A percentile compares a stretch with the other conserved stretches of the same genome.
phyloP scores from a whole-genome alignment of 2,113 vertebrate genomes.

The Rana temporaria region DNA sequence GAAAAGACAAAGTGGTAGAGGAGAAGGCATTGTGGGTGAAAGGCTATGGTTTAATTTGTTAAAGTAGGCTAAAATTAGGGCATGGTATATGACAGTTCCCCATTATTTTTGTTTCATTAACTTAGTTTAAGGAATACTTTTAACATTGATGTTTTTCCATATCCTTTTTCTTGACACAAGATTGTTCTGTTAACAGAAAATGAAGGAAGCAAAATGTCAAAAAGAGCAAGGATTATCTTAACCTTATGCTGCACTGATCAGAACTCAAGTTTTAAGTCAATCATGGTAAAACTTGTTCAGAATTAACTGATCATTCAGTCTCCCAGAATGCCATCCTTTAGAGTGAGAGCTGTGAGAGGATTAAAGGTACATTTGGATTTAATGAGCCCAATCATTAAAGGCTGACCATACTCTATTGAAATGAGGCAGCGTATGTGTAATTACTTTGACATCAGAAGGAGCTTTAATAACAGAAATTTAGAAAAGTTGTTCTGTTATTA shows the following conservation, averaged over 20 bases:
- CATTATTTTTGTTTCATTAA: constrained; percentile 79
- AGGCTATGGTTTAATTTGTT: constrained; percentile 74
- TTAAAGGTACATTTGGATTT: constrained; percentile 65
- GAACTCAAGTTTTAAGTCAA: constrained; percentile 67
- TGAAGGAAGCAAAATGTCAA: constrained; percentile 72
- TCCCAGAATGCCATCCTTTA: constrained; percentile 70
- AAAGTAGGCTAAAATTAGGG: constrained; percentile 77
- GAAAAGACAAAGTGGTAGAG: constrained; percentile 69
- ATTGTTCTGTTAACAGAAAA: constrained; percentile 70
- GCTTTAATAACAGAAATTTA: constrained; percentile 61
- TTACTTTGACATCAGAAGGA: constrained; percentile 63
- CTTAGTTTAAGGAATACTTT: constrained; percentile 71
- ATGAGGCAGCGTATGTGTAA: constrained; percentile 52
- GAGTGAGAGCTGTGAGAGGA: constrained; percentile 65
- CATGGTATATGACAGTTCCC: constrained; percentile 69
- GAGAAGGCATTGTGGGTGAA: constrained; percentile 69
- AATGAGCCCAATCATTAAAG: constrained; percentile 66
- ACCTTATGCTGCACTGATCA: constrained; percentile 68
- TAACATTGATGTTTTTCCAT: constrained; percentile 67
- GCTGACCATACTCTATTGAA: constrained; percentile 61
- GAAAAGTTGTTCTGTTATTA: constrained; percentile 60
- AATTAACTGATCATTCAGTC: constrained; percentile 69
- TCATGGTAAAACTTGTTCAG: constrained; percentile 68
- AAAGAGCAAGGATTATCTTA: constrained; percentile 72
- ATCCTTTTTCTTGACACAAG: constrained; percentile 62